Conservation (phyloP, 2,113 vertebrate genomes). For the Pandion haliaetus region DNA sequence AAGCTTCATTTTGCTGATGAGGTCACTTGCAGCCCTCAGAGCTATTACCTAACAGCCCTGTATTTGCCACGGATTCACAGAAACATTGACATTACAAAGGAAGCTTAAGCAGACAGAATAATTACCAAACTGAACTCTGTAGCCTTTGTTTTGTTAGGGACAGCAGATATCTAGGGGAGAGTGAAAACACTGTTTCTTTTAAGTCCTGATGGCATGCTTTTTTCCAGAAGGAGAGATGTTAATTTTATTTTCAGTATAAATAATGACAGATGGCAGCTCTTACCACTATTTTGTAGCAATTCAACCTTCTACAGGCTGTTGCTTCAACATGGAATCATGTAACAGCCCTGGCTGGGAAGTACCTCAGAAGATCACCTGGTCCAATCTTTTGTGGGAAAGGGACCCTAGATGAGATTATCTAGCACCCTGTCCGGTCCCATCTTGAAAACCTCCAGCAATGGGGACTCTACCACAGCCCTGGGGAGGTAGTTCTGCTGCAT, state of each 20-base stretch:
- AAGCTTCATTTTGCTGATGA: background rate
- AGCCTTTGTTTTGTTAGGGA: background rate
- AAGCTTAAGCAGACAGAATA: background rate
- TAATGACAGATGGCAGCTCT: background rate
- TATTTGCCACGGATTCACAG: background rate
- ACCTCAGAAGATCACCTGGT: background rate
- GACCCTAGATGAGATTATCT: background rate
- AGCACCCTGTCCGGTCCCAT: background rate
- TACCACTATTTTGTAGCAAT: background rate
- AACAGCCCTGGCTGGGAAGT: background rate
- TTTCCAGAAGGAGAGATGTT: background rate
- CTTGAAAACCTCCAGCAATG: background rate
- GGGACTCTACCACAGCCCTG: background rate
- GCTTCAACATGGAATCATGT: background rate
- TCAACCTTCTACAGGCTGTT: background rate
- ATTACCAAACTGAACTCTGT: background rate
- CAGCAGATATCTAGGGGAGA: background rate
- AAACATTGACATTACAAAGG: background rate
- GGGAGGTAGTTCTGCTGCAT: background rate
- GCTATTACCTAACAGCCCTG: background rate
- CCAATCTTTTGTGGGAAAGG: background rate
- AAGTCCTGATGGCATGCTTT: background rate
- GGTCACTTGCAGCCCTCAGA: background rate
- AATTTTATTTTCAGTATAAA: background rate
- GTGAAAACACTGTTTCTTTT: background rate